Evolutionary conservation across 2,797 vertebrate genomes (phyloP), one percentile per base, ranked within the genome.

Genomic region (Pangasius krempfi): DNA sequence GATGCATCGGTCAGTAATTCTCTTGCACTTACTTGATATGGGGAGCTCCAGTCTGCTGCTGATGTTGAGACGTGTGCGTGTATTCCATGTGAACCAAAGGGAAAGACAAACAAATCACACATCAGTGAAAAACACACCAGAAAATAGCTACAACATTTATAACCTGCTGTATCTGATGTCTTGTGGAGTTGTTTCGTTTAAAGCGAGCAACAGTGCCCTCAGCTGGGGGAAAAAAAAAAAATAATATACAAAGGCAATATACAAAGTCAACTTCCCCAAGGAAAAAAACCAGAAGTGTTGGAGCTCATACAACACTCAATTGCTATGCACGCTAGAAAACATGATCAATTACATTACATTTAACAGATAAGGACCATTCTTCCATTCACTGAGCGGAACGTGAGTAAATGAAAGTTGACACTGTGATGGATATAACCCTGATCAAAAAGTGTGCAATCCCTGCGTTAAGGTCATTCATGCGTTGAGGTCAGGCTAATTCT

Each of bases 151-250:
- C 54, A 66, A 68, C 47, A 22, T 44, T 73, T 81, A 58, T 54
- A 4, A 62, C 40, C 89, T 5, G 3, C 79, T 50, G 25, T 40
- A 60, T 80, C 56, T 75, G 22, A 89, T n/a, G 25, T 72, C 25
- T 33, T 14, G 5, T 18, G 25, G 62, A 76, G 25, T 68, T 8
- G 9, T 47, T 83, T 86, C 30, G 60, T 82, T 92, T 92, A 89
- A 88, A 68, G 92, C 91, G 90, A 92, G 90, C 94, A 93, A 96
- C 93, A 95, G 52, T 92, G 94, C 94, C 95, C 94, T 93, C 94
- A 84, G 66, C 93, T 94, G 95, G 94, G 30, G 8, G 2, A 37
- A 37, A 6, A 60, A 37, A 6, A 60, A 68, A 52, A 40, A 25
- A 30, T 30, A 5, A 44, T 2, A 18, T 7, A 60, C 22, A 82